phyloP scores from a whole-genome alignment of 2,888 invertebrate species.

The Alloscopus bannaensis region DNA sequence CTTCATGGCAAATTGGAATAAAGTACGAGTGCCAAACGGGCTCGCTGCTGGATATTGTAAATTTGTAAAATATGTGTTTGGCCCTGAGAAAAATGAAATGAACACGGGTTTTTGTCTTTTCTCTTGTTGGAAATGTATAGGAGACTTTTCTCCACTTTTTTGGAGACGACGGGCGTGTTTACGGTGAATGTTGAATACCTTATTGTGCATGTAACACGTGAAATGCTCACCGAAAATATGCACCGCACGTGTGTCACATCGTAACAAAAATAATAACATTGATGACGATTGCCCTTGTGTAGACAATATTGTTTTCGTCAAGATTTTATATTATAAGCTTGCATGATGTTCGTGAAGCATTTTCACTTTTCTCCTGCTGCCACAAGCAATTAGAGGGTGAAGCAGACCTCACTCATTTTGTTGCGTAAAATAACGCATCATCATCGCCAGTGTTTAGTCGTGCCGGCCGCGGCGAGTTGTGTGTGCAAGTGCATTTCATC shows the following conservation, averaged over 20 bases:
- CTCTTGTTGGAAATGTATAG: too few species aligned
- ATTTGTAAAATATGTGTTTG: too few species aligned
- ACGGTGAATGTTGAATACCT: too few species aligned
- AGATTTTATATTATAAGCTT: neutral
- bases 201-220: too few species aligned
- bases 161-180: too few species aligned
- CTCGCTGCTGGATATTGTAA: slow-evolving; percentile 28
- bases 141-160: too few species aligned
- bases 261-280: slow-evolving; percentile 6
- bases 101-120: too few species aligned
- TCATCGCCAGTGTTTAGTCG: neutral
- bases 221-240: too few species aligned
- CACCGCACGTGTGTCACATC: slow-evolving; percentile 19
- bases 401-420: slow-evolving; percentile 36
- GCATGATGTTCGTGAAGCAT: slow-evolving; percentile 38
- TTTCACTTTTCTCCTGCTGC: slow-evolving; percentile 43
- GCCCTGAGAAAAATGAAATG: too few species aligned
- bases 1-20: slow-evolving; percentile 28
- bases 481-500: neutral
- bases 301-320: neutral
- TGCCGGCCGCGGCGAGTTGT: neutral
- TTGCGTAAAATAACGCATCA: slow-evolving; percentile 1
- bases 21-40: slow-evolving; percentile 4
- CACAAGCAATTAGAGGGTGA: slow-evolving; percentile 54
- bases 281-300: neutral